Base-by-base conservation (phyloP, 2,113 vertebrate genomes). In the Pionites leucogaster region DNA sequence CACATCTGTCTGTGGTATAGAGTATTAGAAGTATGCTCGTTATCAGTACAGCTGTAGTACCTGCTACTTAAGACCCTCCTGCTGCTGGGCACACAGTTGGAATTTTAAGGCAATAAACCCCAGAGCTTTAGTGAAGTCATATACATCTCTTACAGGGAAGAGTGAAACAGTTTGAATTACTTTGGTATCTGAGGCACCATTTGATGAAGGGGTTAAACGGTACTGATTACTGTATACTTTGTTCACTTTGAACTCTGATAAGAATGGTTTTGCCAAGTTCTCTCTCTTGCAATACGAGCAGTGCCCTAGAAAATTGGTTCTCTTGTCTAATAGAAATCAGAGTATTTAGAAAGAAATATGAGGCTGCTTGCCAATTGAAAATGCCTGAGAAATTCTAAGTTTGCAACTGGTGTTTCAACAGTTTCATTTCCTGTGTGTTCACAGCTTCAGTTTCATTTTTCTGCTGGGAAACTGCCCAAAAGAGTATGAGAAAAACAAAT, bases 401-500 rank as follows among this genome's bases (percentile, higher is more conserved):
- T 93, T 89, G 29, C 13, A 17, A 13, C 18, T 55, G 42, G 2
- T 76, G 27, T 53, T 89, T 79, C 39, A 68, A 41, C 14, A 42
- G 9, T 60, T 6, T 10, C 0, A 0, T 77, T 74, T 77, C 25
- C 25, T 69, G 7, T 39, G 8, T 22, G 4, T 28, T 74, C 33
- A 33, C 5, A 55, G 55, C 42, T 67, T 65, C 31, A 80, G 6
- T 33, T 90, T 31, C n/a, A 7, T 63, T 53, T 67, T 82, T 82
- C 28, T 64, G 4, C 33, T 85, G 16, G 31, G 13, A 49, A 75
- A 50, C 29, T 55, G 16, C 29, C 12, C 28, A 13, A 64, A 47
- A 7, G 20, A 13, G 6, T 23, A 41, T 6, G 67, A 50, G 7
- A 35, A 46, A 46, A n/a, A 1, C 8, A 63, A 31, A 69, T 57